Conservation (phyloP, 2,113 vertebrate genomes). For the Antechinus flavipes region DNA sequence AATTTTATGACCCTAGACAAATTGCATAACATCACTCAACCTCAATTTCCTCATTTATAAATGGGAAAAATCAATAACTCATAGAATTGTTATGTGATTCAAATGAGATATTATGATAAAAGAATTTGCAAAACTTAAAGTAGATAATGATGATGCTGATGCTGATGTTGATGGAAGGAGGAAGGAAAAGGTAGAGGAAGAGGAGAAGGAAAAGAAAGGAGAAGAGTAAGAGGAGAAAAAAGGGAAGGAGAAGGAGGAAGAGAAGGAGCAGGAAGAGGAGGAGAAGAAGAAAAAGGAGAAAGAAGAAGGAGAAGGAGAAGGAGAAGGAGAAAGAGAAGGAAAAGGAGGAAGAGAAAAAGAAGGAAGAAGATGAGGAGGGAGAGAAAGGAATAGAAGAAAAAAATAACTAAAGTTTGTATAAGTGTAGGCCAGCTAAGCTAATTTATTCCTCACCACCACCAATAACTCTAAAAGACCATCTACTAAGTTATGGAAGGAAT, state of each 20-base stretch:
- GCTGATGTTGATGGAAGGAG: background rate
- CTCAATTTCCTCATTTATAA: no score
- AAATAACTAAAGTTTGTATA: background rate
- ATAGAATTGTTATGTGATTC: no score
- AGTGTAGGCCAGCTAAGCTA: background rate
- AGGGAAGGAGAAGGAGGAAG: background rate
- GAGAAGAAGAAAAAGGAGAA: constrained; percentile 17
- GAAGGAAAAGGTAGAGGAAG: background rate
- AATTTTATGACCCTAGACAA: no score
- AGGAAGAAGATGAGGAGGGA: no score
- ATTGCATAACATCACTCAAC: no score
- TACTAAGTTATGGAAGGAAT: background rate
- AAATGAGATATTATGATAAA: no score
- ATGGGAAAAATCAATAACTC: no score
- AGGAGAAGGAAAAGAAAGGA: no score
- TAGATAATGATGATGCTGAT: no score
- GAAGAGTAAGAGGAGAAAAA: background rate
- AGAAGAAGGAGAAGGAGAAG: background rate
- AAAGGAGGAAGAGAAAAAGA: no score
- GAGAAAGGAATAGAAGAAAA: background rate
- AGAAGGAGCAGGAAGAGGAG: background rate
- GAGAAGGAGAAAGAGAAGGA: no score
- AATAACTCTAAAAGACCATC: background rate
- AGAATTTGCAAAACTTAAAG: no score
- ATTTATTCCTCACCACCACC: background rate